Evolutionary conservation across 2,888 invertebrate genomes (phyloP), one percentile per base, ranked within the genome.

Genomic region (Rhamphomyia laevipes): DNA sequence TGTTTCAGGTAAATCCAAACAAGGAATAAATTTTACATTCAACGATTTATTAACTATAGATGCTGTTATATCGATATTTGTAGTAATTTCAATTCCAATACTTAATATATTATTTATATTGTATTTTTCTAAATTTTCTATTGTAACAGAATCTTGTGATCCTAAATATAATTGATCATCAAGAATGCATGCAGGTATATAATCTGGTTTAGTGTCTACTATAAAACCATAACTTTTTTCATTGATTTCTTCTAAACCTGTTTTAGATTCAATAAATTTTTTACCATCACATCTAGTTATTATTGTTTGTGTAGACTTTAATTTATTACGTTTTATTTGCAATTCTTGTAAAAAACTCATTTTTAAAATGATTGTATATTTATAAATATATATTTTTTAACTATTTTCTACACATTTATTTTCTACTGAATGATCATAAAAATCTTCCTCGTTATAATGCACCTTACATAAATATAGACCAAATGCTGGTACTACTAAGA

Each of bases 131-230:
- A 92, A 66, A 12, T 84, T 72, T 43, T 75, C 72, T 17, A 63
- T 55, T 16, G 77, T 77, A 35, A 84, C 80, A 53, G 89, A 86
- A 72, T 94, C 93, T 68, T 93, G 93, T 0, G 93, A 91, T 3
- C 92, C 91, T 60, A 88, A 73, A 60, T 77, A 86, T 13, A 94
- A 66, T 58, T 76, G 71, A 4, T 77, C 53, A 9, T 42, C 74
- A 12, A 78, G 62, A 45, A 93, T 75, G 57, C 77, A 64, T 1
- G 80, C 82, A 0, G 91, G 81, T 49, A 80, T 73, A 50, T 84
- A 73, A 61, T 94, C 93, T 0, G 90, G 89, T 64, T 83, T 82
- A 0, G 77, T 77, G 60, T 93, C 92, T 0, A 89, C 77, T 1
- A 94, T 79, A 68, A 83, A 94, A 1, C 91, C 90, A 54, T 71